Percentiles rank a stretch among this genome's conserved stretches.
phyloP scores from a whole-genome alignment of 2,888 invertebrate genomes.

The Eristalis intricaria region DNA sequence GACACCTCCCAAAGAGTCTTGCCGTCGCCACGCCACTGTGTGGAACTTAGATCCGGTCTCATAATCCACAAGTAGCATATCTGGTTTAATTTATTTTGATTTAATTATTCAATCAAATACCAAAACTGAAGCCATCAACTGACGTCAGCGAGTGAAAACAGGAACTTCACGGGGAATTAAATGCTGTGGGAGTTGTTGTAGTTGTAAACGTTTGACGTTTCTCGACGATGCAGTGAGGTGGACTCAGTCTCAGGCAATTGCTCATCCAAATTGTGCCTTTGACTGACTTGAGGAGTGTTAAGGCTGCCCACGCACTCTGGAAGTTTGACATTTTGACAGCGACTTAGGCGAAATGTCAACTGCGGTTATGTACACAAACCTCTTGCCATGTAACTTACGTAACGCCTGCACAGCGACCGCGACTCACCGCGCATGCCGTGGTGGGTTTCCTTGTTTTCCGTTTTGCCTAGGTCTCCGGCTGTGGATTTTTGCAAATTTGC shows the following conservation, averaged over 20 bases:
- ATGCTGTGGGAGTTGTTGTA: slow-evolving; percentile 45
- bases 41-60: slow-evolving; percentile 58
- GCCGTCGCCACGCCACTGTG: neutral
- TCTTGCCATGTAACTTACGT: slow-evolving; percentile 21
- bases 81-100: slow-evolving; percentile 45
- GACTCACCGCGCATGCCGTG: slow-evolving; percentile 17
- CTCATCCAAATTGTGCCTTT: slow-evolving; percentile 6
- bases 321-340: slow-evolving; percentile 32
- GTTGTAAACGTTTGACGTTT: slow-evolving; percentile 11
- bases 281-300: neutral
- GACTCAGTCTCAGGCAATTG: neutral
- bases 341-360: slow-evolving; percentile 32
- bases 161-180: slow-evolving; percentile 3
- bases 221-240: neutral
- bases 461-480: neutral
- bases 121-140: slow-evolving; percentile 31
- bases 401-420: neutral
- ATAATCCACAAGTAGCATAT: slow-evolving; percentile 39
- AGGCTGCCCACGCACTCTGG: neutral
- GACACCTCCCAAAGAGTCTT: neutral
- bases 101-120: slow-evolving; percentile 63
- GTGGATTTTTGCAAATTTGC: neutral
- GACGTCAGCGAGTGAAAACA: slow-evolving; percentile 50
- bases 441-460: slow-evolving; percentile 9
- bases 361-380: slow-evolving; percentile 9